Base-by-base conservation (phyloP, 2,888 invertebrate genomes). In the Ligdia adustata region DNA sequence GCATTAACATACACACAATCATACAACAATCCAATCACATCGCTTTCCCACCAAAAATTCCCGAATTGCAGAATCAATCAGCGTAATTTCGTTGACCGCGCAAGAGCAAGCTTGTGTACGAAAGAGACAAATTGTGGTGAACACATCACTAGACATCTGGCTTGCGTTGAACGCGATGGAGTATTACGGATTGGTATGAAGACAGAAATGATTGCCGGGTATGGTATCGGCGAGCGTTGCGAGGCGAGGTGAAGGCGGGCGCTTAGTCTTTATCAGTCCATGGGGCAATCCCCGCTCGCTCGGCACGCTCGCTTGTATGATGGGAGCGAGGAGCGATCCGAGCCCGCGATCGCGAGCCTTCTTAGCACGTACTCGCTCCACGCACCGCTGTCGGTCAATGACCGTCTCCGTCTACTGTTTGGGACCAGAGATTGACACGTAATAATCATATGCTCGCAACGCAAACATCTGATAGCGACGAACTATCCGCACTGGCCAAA, bases 321-420 rank as follows among this genome's bases (percentile, higher is more conserved):
- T 34, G 40, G 37, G 41, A 44, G 44, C 41, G 34, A 29, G 39
- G 34, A 45, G 31, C 34, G 31, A n/a, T 15, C 26, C 29, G 43
- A 6, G 28, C 15, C 18, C 15, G 26, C 28, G 20, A 26, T 27
- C 14, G 18, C 39, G 15, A 33, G 20, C 32, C 45, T 9, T 28
- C 37, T 12, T 6, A 41, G 27, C 47, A 41, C 47, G 47, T 41
- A 47, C 40, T 38, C 28, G n/a, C 48, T n/a, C n/a, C 44, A 53
- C 56, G 45, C 51, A 43, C 20, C 35, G 45, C 52, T 39, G 46
- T 41, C 60, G 60, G 60, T 60, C 60, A 60, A 50, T 60, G 60
- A 60, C 60, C 57, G 57, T 45, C 55, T 46, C 50, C 48, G 53
- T 48, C 50, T 41, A 52, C 55, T 57, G 60, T 60, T 60, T 55